Percentiles rank a stretch among this genome's conserved stretches.
phyloP scores from a whole-genome alignment of 2,113 vertebrate species.

The Limnothrissa miodon region DNA sequence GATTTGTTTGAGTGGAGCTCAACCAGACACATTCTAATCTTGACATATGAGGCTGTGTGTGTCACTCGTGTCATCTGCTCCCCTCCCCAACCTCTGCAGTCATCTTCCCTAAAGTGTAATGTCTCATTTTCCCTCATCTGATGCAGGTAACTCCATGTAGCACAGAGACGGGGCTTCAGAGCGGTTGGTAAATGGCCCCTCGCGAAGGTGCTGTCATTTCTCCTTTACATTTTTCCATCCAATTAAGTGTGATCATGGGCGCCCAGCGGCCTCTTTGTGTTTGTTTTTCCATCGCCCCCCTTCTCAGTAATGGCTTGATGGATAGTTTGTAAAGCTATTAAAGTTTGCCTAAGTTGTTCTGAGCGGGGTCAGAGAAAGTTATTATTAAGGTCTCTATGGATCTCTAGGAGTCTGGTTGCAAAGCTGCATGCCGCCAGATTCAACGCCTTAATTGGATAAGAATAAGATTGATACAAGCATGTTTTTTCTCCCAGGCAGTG shows the following conservation, averaged over 20 bases:
- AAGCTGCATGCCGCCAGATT: neutral
- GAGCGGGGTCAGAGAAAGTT: conserved; percentile 20
- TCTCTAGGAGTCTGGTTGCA: neutral
- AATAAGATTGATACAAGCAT: neutral
- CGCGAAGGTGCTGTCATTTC: neutral
- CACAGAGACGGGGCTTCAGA: neutral
- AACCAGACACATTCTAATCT: neutral
- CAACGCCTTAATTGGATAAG: neutral
- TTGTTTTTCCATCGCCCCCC: conserved; percentile 14
- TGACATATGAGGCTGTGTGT: neutral
- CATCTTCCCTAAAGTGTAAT: neutral
- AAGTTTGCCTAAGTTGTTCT: neutral
- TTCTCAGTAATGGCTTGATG: neutral
- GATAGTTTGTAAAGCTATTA: neutral
- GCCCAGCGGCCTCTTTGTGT: neutral
- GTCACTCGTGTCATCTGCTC: neutral
- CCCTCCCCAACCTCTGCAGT: neutral
- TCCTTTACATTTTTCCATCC: neutral
- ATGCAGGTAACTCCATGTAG: neutral
- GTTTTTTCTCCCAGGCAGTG: neutral
- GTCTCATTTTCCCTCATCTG: neutral
- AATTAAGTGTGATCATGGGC: neutral
- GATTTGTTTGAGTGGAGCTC: neutral
- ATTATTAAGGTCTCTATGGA: conserved; percentile 16
- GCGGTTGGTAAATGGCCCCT: neutral